Base-by-base conservation (phyloP, 64 coral and sea anemone genomes). In the Actinia equina region DNA sequence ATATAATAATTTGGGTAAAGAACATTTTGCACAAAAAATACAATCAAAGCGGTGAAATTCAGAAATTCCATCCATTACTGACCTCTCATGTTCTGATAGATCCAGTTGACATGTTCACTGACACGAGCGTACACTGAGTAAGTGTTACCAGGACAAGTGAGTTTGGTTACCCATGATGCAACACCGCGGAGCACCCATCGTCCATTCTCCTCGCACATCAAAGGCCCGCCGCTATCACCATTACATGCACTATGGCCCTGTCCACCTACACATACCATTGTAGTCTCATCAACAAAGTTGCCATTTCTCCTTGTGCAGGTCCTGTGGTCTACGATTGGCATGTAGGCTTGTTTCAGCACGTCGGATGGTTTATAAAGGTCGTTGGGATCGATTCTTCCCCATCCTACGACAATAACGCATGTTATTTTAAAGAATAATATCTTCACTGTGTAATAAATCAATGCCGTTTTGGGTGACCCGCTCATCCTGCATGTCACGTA, bases 111-210 rank as follows among this genome's bases (percentile, higher is more conserved):
- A 58, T 88, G 88, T 52, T 89, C 83, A 88, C 93, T 95, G 16
- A 95, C 89, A 3, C 93, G 80, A 63, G 93, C 86, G 76, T 95
- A 95, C 45, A 95, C 93, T 18, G 89, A 90, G 82, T 85, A 91
- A 30, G 89, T 85, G 26, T 91, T 17, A 1, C 86, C 82, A 43
- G 93, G 93, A 63, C 93, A 95, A 11, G 74, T 57, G 52, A 67
- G 80, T 17, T 84, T 82, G 10, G 93, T 95, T 11, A 84, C 93
- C 86, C 89, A 95, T 3, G 93, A 95, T 15, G 93, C 81, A 43
- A 86, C 89, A 58, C 93, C 93, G 15, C 93, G 93, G 0, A 95
- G 54, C 0, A 95, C 89, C 93, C 93, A 95, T 43, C 59, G 62
- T 14, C 86, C 92, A 94, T 25, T 15, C 52, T 94, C 92, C n/a